phyloP scores from a whole-genome alignment of 2,113 vertebrate species.

The Osmerus mordax region DNA sequence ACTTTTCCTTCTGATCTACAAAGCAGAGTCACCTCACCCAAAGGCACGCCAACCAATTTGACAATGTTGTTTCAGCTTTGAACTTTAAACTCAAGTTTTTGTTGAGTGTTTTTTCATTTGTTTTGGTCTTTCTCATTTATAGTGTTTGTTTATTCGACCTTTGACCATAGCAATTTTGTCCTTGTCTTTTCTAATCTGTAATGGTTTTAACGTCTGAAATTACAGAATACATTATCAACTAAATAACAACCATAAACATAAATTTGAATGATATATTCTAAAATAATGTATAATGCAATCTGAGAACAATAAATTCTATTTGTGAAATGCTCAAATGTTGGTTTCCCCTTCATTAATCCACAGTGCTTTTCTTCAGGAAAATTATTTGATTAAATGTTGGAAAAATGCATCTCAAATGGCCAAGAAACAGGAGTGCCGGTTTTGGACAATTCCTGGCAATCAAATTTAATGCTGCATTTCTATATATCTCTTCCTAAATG shows the following conservation, averaged over 20 bases:
- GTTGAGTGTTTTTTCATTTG: too few relatives aligned
- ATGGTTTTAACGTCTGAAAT: background rate
- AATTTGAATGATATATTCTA: background rate
- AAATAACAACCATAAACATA: background rate
- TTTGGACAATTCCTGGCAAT: constrained; percentile 45
- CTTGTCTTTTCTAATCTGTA: background rate
- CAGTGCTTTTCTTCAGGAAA: constrained; percentile 20
- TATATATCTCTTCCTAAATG: constrained; percentile 31
- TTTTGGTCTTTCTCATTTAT: background rate
- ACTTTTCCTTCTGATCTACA: background rate
- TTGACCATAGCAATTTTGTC: background rate
- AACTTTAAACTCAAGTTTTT: too few relatives aligned
- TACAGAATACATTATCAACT: background rate
- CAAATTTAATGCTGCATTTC: constrained; percentile 45
- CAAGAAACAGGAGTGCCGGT: constrained; percentile 25
- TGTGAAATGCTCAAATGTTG: constrained; percentile 9
- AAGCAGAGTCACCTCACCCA: background rate
- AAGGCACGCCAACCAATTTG: background rate
- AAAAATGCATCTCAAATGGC: constrained; percentile 31
- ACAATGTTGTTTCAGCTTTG: too few relatives aligned
- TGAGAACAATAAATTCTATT: constrained; percentile 2
- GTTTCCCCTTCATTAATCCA: constrained; percentile 30
- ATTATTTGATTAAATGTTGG: constrained; percentile 38
- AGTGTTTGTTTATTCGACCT: background rate
- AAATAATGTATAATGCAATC: constrained; percentile 7